Evolutionary conservation across 1,140 invertebrate species (phyloP), one percentile per base, ranked within the genome.

Genomic region (Cydia splendana): DNA sequence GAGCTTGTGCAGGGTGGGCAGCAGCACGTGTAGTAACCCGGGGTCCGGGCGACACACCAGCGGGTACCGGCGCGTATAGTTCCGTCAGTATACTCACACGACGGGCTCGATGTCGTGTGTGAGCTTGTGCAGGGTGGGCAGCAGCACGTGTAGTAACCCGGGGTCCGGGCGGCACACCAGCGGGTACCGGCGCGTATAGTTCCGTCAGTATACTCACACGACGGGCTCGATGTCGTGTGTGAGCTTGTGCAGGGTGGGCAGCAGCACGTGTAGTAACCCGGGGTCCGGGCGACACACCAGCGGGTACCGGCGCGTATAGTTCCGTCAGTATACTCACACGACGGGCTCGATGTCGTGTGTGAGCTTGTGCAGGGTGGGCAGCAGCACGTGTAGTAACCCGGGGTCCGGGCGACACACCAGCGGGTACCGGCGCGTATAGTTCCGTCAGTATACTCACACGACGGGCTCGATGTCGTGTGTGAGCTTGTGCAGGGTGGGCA

Each of bases 11-110:
- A 89, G 76, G 6, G 86, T 82, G 2, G 88, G 87, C 78, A 91
- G 79, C 34, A 83, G 83, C 4, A 85, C 86, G 84, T 89, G 85
- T 73, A 91, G 76, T 18, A 85, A 84, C 2, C 83, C 84, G 24
- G 89, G 86, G n/a, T 82, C 81, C 24, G 88, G 83, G 9, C 82
- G 78, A 38, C 87, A 87, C 75, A 91, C 89, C 2, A 86, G 82
- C 79, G 88, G 84, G 76, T 84, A 81, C 20, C 74, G 76, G 42
- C 83, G 85, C 0, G 84, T n/a, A n/a, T n/a, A n/a, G n/a, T n/a
- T n/a, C n/a, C n/a, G n/a, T n/a, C n/a, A n/a, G 12, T 57, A 71
- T 1, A 77, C 79, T 81, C n/a, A 89, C 87, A 81, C 83, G 13
- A 83, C 77, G 7, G 82, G 65, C 74, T 88, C 87, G 42, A 91